These are phyloP conservation scores for Chiloscyllium punctatum DNA, from an alignment of 2,797 vertebrate species.

Conservation along the genomic window DNA sequence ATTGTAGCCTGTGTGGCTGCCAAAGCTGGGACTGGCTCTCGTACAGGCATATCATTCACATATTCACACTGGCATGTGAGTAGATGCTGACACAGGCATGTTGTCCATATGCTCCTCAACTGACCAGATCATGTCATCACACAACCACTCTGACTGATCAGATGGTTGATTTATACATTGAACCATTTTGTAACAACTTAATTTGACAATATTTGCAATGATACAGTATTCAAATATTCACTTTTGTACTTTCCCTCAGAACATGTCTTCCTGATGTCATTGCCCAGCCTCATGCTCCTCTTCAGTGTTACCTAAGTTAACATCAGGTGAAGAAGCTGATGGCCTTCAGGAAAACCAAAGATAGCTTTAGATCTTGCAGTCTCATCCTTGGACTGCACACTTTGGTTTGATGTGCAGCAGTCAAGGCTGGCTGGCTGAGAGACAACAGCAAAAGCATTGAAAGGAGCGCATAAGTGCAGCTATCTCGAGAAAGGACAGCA, in stretches of 20 bases:
- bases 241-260: not conserved
- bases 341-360: not conserved
- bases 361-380: not conserved
- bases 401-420: not conserved
- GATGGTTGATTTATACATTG: not conserved
- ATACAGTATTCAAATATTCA: not conserved
- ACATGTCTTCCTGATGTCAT: no score
- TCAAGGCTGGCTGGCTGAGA: not conserved
- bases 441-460: not conserved
- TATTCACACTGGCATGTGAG: no score
- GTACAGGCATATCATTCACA: no score
- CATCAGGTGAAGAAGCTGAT: not conserved
- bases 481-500: not conserved
- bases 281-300: not conserved
- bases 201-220: not conserved
- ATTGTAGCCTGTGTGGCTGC: no score
- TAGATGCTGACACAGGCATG: no score
- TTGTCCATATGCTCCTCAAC: not conserved
- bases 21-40: no score
- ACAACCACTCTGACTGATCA: not conserved
- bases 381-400: not conserved
- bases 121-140: not conserved
- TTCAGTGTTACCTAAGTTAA: not conserved
- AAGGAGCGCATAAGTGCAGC: not conserved
- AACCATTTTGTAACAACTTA: not conserved